Conservation (phyloP, 1,140 invertebrate genomes). For the Polypedilum pembai region DNA sequence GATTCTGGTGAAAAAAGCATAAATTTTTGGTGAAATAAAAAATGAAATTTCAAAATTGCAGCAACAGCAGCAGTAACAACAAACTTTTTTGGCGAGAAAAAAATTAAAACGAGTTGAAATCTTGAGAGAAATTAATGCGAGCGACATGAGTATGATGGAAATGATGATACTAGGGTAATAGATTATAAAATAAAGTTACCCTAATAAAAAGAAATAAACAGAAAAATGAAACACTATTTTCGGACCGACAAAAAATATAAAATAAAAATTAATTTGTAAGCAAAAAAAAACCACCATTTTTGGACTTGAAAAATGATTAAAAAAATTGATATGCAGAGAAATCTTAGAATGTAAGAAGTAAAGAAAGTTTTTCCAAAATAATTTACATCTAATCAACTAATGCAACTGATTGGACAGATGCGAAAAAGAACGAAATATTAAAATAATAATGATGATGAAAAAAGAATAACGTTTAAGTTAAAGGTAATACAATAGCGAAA, state of each 20-base stretch:
- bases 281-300: not conserved
- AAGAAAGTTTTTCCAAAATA: constrained; percentile 12
- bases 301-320: not conserved
- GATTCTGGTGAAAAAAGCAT: not conserved
- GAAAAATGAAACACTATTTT: not conserved
- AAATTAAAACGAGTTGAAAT: not conserved
- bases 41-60: not conserved
- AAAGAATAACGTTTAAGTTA: constrained; percentile 7
- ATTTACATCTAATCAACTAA: constrained; percentile 2
- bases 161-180: not conserved
- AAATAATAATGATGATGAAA: not conserved
- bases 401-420: constrained; percentile 3
- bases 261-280: not conserved
- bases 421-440: not conserved
- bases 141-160: not conserved
- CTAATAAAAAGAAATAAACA: not conserved
- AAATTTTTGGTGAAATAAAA: not conserved
- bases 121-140: not conserved
- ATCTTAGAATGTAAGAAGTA: not conserved
- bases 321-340: not conserved
- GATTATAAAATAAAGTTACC: not conserved
- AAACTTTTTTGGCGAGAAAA: not conserved
- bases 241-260: not conserved
- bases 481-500: constrained; percentile 6
- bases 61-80: too few species aligned